Evolutionary conservation across 2,888 invertebrate species (phyloP).

Genomic region (Temnothorax ravouxi): DNA sequence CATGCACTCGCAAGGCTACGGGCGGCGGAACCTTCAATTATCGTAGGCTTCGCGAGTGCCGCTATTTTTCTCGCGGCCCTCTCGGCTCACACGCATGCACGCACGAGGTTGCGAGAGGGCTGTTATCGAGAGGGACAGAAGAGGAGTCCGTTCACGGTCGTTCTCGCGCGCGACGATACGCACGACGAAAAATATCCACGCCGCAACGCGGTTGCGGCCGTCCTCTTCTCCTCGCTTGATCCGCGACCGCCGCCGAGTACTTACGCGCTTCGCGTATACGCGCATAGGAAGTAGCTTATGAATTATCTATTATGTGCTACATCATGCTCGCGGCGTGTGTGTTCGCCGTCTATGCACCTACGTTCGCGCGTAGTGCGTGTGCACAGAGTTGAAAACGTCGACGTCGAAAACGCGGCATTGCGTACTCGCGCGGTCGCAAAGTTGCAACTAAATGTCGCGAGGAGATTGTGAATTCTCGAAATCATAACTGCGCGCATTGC

Average conservation of each 20-base stretch:
- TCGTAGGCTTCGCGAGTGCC: constrained; percentile 60
- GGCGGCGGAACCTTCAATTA: constrained; percentile 67
- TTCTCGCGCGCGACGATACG: constrained; percentile 25
- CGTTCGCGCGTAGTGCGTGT: background rate
- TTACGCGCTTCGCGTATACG: constrained; percentile 36
- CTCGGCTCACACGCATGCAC: constrained; percentile 53
- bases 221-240: constrained; percentile 59
- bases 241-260: constrained; percentile 43
- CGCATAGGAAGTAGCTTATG: constrained; percentile 64
- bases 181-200: constrained; percentile 31
- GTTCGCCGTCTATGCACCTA: constrained; percentile 34
- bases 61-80: constrained; percentile 65
- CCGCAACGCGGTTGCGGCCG: background rate
- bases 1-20: constrained; percentile 30
- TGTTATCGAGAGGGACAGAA: constrained; percentile 37
- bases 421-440: constrained; percentile 54
- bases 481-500: background rate
- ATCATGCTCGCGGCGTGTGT: constrained; percentile 62
- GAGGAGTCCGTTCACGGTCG: constrained; percentile 22
- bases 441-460: constrained; percentile 60
- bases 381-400: constrained; percentile 57
- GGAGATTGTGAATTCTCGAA: constrained; percentile 14
- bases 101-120: constrained; percentile 43
- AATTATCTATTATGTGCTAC: constrained; percentile 73
- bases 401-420: constrained; percentile 39